Base-by-base conservation (phyloP, 2,797 vertebrate genomes). In the Psittacula echo region DNA sequence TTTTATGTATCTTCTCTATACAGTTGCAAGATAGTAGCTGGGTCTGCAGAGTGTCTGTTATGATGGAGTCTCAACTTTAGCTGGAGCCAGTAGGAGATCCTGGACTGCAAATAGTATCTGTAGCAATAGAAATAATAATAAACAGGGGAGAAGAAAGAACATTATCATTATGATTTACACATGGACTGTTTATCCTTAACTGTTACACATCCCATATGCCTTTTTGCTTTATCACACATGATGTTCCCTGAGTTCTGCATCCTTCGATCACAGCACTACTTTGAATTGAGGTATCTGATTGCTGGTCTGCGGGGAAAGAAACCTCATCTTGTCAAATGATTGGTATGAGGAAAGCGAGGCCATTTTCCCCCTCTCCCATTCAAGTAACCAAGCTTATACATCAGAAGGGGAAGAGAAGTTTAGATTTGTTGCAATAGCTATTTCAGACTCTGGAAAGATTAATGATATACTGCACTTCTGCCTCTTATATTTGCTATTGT, bases 181-280 rank as follows among this genome's bases (percentile, higher is more conserved):
- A 4, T 39, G 26, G 42, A 37, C 34, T 74, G 12, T 82, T 94
- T 90, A 82, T 71, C 51, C 64, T 60, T 66, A 54, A 73, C 48
- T 45, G 17, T 67, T 89, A 85, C 12, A 44, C 14, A 60, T 61
- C 48, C 51, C 74, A 61, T 41, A 89, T 85, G 66, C 17, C 10
- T 86, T 96, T 96, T 84, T 86, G n/a, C 70, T 88, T 84, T 86
- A 71, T 74, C 87, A 82, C 60, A 85, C 23, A 11, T 86, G 73
- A 32, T 47, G 39, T 81, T 94, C 90, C 70, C 73, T 37, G 68
- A 83, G 41, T 81, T n/a, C 54, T 47, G 20, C 7, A 17, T 41
- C 78, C 50, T 87, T 93, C 64, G 86, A 14, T 66, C 56, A 53
- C 27, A 27, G 54, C 76, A 91, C 81, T 80, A 71, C 14, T 95